phyloP scores from a whole-genome alignment of 1,140 invertebrate genomes.

The Pachyrhynchus sulphureomaculatus region DNA sequence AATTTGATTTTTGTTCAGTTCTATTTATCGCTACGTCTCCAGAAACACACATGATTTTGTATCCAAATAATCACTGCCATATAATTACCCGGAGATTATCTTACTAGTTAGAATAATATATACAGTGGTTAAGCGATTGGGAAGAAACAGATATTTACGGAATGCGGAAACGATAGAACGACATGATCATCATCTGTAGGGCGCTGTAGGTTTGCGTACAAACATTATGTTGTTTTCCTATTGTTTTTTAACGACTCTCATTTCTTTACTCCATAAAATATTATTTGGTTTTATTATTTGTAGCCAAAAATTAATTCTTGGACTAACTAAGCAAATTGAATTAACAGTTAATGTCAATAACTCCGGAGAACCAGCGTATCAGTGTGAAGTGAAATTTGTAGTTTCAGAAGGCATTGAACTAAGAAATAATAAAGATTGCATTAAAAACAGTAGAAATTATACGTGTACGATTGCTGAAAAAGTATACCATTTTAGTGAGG shows the following conservation, averaged over 20 bases:
- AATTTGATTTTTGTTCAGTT: too few species aligned
- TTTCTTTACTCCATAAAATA: too few species aligned
- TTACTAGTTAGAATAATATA: too few species aligned
- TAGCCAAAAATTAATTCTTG: conserved; percentile 20
- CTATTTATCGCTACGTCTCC: too few species aligned
- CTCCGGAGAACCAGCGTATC: conserved; percentile 35
- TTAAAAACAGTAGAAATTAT: conserved; percentile 26
- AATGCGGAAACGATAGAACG: too few species aligned
- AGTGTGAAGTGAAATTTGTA: conserved; percentile 24
- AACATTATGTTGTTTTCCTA: too few species aligned
- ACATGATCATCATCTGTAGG: neutral
- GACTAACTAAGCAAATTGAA: conserved; percentile 21
- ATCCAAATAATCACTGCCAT: too few species aligned
- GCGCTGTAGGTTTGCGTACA: too few species aligned
- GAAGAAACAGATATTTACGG: too few species aligned
- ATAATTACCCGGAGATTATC: too few species aligned
- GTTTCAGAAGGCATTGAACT: conserved; percentile 25
- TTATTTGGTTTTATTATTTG: neutral
- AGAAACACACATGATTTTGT: too few species aligned
- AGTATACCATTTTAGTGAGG: neutral
- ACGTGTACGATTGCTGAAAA: conserved; percentile 23
- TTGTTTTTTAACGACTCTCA: neutral
- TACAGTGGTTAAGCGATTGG: too few species aligned
- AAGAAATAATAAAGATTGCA: conserved; percentile 32
- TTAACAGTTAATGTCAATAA: conserved; percentile 25